A percentile compares a stretch with the other conserved stretches of the same genome.
phyloP scores from a whole-genome alignment of 2,797 vertebrate species.

The Acanthurus leucopareius region DNA sequence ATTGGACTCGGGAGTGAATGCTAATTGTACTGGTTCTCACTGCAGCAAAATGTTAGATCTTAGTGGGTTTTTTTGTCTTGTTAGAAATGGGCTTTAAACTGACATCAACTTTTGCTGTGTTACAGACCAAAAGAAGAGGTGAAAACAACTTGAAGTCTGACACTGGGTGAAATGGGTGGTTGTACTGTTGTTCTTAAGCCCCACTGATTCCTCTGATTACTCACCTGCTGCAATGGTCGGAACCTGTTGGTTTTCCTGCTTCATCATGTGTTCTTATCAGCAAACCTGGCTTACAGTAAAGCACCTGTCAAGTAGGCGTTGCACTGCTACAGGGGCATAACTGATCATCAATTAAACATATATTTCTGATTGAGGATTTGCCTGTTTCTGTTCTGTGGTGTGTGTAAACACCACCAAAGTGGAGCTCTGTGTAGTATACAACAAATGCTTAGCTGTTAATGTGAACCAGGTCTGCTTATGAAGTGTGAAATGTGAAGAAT shows the following conservation, averaged over 20 bases:
- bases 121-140: conserved; percentile 88
- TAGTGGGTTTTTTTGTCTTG: too few species aligned
- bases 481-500: conserved; percentile 34
- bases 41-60: too few species aligned
- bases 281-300: conserved; percentile 62
- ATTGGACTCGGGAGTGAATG: too few species aligned
- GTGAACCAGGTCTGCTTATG: conserved; percentile 49
- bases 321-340: not conserved
- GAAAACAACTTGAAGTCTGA: conserved; percentile 82
- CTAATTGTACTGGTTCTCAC: too few species aligned
- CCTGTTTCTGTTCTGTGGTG: not conserved
- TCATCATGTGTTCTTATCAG: conserved; percentile 71
- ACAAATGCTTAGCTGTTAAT: conserved; percentile 11
- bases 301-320: conserved; percentile 1
- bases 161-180: conserved; percentile 16
- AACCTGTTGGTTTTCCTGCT: conserved; percentile 81
- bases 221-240: conserved; percentile 51
- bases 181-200: conserved; percentile 46
- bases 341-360: not conserved
- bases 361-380: not conserved
- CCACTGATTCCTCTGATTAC: conserved; percentile 40
- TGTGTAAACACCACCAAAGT: not conserved
- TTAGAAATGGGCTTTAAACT: not conserved
- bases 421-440: not conserved
- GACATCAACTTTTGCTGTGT: conserved; percentile 18